Base-by-base conservation (phyloP, 2,797 vertebrate genomes). In the Pyrocephalus nanus region DNA sequence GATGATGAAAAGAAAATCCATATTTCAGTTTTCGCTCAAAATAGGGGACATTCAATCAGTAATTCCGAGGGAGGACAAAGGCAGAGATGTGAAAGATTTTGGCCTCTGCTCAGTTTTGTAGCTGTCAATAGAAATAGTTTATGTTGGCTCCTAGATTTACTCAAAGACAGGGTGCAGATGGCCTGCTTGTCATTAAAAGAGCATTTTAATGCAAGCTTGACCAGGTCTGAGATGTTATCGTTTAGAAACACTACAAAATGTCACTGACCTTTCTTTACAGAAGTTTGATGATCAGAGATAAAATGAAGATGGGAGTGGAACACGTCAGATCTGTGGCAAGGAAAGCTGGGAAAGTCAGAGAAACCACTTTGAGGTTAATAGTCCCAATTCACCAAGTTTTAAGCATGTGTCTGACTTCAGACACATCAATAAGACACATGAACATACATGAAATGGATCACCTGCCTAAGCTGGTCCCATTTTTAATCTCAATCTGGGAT, bases 1-100 rank as follows among this genome's bases (percentile, higher is more conserved):
- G 90, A 69, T 90, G 94, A 96, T 95, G 96, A 95, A 92, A 96
- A 93, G 88, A 95, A 97, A 97, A 97, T 97, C 96, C 96, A 97
- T 97, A 97, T 93, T 96, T 97, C 90, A 96, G 87, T 86, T 89
- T 93, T 92, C 0, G 6, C 89, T 96, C 93, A 96, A 92, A 96
- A 95, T 6, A 76, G 70, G 89, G 92, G 87, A 84, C 84, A 81
- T 93, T 97, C 96, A 93, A 84, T 97, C 95, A 96, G 92, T 96
- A 93, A 93, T 96, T 96, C 84, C 0, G 4, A 88, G 92, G 90
- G 87, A 91, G 84, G 94, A 93, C 85, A 70, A 93, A 94, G 54
- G 74, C 92, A 90, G 85, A 94, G 69, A 75, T 53, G 60, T 66
- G 94, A 75, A 79, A 93, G 84, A 90, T 84, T 90, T 70, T 95